Evolutionary conservation across 2,888 invertebrate genomes (phyloP).

Genomic region (Eurois occulta): DNA sequence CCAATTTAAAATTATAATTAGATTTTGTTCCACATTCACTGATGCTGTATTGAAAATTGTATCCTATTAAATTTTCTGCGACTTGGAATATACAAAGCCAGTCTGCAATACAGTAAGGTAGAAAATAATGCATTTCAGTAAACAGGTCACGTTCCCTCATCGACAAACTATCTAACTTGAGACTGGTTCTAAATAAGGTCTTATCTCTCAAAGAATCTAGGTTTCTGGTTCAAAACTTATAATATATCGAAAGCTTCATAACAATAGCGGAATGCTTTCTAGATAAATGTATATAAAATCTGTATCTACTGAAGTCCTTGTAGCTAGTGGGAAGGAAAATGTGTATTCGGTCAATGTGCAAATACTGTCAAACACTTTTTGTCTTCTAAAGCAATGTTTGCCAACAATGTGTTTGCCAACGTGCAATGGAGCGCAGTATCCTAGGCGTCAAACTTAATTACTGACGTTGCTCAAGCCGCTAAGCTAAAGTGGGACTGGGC

Average conservation of each 20-base stretch:
- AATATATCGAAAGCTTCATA: constrained; percentile 3
- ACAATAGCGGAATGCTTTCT: constrained; percentile 10
- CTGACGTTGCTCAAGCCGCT: too few relatives aligned
- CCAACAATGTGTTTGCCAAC: too few relatives aligned
- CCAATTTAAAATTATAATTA: background rate
- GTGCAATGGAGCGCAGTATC: too few relatives aligned
- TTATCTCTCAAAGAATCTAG: constrained; percentile 6
- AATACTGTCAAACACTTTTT: background rate
- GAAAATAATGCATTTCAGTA: background rate
- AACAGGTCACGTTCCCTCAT: constrained; percentile 24
- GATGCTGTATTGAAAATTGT: background rate
- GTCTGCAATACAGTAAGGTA: background rate
- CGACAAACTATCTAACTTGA: constrained; percentile 21
- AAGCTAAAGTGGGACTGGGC: too few relatives aligned
- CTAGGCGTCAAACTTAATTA: too few relatives aligned
- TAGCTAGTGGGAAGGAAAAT: background rate
- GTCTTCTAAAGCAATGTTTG: too few relatives aligned
- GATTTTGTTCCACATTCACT: background rate
- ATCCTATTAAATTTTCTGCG: background rate
- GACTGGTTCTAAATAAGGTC: constrained; percentile 10
- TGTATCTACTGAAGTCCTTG: background rate
- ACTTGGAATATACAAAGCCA: background rate
- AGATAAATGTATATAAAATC: too few relatives aligned
- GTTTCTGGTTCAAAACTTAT: constrained; percentile 24
- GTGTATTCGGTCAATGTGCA: background rate